Base-by-base conservation (phyloP, 2,888 invertebrate species). In the Podotricha telesiphe region DNA sequence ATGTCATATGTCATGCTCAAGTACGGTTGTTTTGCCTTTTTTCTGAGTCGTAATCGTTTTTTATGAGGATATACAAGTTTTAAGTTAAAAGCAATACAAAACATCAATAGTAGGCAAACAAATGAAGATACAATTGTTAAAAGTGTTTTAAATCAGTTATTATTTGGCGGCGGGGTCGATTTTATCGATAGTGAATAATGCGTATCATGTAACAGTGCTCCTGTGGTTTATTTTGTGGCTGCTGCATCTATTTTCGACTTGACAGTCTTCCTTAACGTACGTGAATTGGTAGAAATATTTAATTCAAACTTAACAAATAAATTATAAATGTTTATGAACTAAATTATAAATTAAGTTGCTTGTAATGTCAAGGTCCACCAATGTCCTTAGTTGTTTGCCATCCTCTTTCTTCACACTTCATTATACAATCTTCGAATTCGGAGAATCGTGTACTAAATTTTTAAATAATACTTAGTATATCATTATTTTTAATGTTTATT, bases 171-270 rank as follows among this genome's bases (percentile, higher is more conserved):
- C 72, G 76, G 77, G 84, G 85, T 86, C 83, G 84, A 84, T 84
- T 83, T 84, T 83, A 73, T 76, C 73, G 66, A 70, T 67, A 55
- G 61, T 74, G 73, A 68, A 69, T 67, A 74, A 71, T 78, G 78
- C 77, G 89, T 89, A 90, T 88, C 86, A 89, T 91, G 88, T 90
- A 89, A 86, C 84, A 75, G 78, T 67, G 65, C 53, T 74, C 69
- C 85, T 87, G 86, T 90, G 86, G 84, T 88, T 87, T 88, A 86
- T 89, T 87, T 89, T 88, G 86, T 82, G 86, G 82, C 77, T 84
- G 78, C 74, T 78, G 81, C 78, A 77, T 88, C 90, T 91, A 91
- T 90, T 90, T 89, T 83, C 74, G 84, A 84, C 81, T 79, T 74
- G 72, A 79, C 80, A 75, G 74, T 78, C 78, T 79, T 82, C 78